These are phyloP conservation scores for Microplitis demolitor DNA, from an alignment of 1,140 invertebrate genomes.

Conservation along the genomic window DNA sequence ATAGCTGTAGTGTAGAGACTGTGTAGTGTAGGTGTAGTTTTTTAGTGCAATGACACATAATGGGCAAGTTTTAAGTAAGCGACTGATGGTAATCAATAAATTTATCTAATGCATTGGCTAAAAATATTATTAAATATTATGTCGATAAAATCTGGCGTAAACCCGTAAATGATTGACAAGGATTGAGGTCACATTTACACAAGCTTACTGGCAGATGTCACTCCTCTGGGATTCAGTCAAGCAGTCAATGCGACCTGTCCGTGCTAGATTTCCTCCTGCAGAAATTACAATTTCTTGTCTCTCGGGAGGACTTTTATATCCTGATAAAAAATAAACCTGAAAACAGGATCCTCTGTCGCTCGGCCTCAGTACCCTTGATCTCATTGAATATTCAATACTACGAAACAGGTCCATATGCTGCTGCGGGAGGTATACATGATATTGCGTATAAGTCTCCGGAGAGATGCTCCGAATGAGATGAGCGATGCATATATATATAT, in stretches of 20 bases:
- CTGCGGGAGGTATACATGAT: slow-evolving; percentile 3
- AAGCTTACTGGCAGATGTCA: slow-evolving; percentile 21
- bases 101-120: too few relatives aligned
- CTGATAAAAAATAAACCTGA: background rate
- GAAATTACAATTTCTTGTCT: slow-evolving; percentile 7
- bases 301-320: background rate
- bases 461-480: slow-evolving; percentile 5
- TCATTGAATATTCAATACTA: slow-evolving; percentile 24
- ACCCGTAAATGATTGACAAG: slow-evolving; percentile 18
- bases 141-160: slow-evolving; percentile 7
- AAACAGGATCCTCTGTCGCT: background rate
- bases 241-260: background rate
- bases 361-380: background rate
- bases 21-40: too few relatives aligned
- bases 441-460: slow-evolving; percentile 13
- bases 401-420: slow-evolving; percentile 16
- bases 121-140: background rate
- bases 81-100: too few relatives aligned
- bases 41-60: too few relatives aligned
- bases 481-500: background rate
- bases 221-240: background rate
- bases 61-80: too few relatives aligned
- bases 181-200: slow-evolving; percentile 11
- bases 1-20: too few relatives aligned
- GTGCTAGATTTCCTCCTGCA: background rate